Evolutionary conservation across 2,888 invertebrate species (phyloP).

Genomic region (Orthosia incerta): DNA sequence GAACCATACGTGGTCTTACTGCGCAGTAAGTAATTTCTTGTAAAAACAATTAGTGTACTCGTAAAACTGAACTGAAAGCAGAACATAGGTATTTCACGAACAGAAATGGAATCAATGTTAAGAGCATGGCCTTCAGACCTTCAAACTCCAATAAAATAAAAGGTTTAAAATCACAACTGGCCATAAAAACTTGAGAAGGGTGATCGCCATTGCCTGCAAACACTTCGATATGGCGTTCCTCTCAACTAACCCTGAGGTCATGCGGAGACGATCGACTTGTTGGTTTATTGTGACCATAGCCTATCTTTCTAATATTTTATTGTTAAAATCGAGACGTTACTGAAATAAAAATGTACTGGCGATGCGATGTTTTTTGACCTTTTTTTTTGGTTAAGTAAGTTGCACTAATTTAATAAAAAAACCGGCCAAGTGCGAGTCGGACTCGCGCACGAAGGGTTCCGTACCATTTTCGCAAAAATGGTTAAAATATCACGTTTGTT

Average conservation of each 20-base stretch:
- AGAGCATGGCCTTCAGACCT: conserved; percentile 14
- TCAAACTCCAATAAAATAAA: conserved; percentile 34
- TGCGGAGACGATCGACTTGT: conserved; percentile 12
- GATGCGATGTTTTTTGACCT: not conserved
- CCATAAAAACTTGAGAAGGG: conserved; percentile 43
- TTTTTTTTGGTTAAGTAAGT: no score
- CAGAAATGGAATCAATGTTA: conserved; percentile 1
- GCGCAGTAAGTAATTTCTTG: not conserved
- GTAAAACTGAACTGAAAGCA: not conserved
- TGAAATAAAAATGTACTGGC: not conserved
- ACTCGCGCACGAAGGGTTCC: no score
- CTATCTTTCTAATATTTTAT: conserved; percentile 18
- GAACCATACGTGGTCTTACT: not conserved
- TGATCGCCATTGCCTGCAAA: conserved; percentile 13
- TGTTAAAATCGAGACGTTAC: not conserved
- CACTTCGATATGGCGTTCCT: conserved; percentile 30
- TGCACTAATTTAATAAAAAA: no score
- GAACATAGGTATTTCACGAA: not conserved
- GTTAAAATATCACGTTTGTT: no score
- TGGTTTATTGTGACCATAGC: conserved; percentile 13
- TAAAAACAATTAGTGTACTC: not conserved
- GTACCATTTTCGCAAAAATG: no score
- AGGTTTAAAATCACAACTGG: conserved; percentile 43
- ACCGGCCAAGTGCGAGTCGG: no score
- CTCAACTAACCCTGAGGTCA: conserved; percentile 22